Base-by-base conservation (phyloP, 1,140 invertebrate species). In the Coelopa frigida region DNA sequence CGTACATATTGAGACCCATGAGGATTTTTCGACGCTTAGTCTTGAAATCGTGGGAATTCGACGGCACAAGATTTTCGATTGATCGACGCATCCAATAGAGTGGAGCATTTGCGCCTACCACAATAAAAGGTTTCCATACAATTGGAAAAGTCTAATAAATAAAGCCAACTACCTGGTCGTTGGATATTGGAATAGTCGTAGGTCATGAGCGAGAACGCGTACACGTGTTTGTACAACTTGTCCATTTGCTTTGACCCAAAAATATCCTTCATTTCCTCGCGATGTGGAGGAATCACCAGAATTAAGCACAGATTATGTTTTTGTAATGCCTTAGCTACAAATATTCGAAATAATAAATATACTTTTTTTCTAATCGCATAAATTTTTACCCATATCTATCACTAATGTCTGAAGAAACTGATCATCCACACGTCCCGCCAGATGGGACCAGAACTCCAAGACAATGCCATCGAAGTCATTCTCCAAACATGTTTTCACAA, bases 1-100 rank as follows among this genome's bases (percentile, higher is more conserved):
- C 93, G 75, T 96, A 97, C 71, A 95, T 93, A 73, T 96, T 97
- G 2, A 96, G 61, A 5, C 94, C 94, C 46, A 94, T 63, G 23
- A 95, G 72, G 41, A 96, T 87, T 73, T 95, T 89, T 5, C 72
- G 58, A 41, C 87, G 72, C 53, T 80, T 80, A 15, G 72, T 70
- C 46, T 73, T 70, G n/a, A 70, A 52, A 27, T 71, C 66, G 36
- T 70, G 66, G 7, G 72, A 70, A 33, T 79, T 75, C 46, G 77
- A 70, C 5, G 84, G 80, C 17, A 80, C 76, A 49, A 95, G 71
- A 38, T 75, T 74, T 59, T 87, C 79, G 3, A 96, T 75, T 60
- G 88, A 91, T 31, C 82, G 70, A 58, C 77, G 74, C n/a, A 87
- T 74, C 91, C 93, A 96, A 39, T 78, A 67, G 1, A 92, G 48